These are phyloP conservation scores for Lochmaea capreae DNA, from an alignment of 2,888 invertebrate species.

Conservation along the genomic window DNA sequence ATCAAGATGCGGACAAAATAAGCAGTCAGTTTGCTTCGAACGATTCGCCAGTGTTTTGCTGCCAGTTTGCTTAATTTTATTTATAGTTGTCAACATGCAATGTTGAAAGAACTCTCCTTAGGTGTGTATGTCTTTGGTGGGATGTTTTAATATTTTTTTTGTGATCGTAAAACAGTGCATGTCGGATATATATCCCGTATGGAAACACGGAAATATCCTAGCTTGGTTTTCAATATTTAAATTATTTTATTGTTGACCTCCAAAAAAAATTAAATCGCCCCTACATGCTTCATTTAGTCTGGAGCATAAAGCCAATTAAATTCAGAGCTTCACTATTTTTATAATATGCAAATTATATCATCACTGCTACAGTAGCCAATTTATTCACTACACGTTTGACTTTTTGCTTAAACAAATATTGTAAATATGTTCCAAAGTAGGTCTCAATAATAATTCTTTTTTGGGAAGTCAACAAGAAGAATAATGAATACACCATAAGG, in stretches of 20 bases:
- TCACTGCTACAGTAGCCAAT: not conserved
- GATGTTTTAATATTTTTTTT: not conserved
- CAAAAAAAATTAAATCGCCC: not conserved
- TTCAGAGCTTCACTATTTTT: not conserved
- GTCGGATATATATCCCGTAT: not conserved
- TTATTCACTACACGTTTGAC: not conserved
- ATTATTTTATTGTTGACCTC: not conserved
- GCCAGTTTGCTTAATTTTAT: conserved; percentile 54
- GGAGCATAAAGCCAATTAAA: not conserved
- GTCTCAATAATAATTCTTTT: not conserved
- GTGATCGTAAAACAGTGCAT: not conserved
- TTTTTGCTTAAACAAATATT: not conserved
- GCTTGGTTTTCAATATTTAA: not conserved
- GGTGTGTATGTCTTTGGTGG: conserved; percentile 45
- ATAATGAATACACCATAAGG: no score
- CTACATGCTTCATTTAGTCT: not conserved
- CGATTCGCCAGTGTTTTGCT: conserved; percentile 53
- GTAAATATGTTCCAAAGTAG: not conserved
- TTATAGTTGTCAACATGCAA: conserved; percentile 54
- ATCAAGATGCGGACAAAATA: conserved; percentile 48
- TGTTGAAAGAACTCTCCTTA: conserved; percentile 47
- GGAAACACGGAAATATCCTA: not conserved
- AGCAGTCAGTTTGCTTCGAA: conserved; percentile 49
- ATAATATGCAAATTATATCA: not conserved
- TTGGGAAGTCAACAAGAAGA: no score